phyloP scores from a whole-genome alignment of 1,140 invertebrate species.

The Formica exsecta region DNA sequence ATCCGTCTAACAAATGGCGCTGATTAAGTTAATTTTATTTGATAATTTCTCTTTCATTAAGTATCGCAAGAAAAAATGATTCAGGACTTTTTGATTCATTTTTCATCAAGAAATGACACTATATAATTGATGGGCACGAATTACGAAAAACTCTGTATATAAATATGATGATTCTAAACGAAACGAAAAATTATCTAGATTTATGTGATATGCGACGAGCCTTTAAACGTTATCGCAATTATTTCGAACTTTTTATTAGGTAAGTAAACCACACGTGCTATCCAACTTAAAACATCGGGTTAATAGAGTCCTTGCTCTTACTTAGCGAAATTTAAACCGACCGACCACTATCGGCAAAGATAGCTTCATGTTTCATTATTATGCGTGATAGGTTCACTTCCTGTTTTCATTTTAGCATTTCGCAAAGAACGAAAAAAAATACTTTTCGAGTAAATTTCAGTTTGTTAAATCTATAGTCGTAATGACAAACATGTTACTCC shows the following conservation, averaged over 20 bases:
- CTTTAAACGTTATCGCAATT: conserved; percentile 81
- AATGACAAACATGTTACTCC: conserved; percentile 8
- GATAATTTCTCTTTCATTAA: too few relatives aligned
- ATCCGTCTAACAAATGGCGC: too few relatives aligned
- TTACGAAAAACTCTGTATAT: not conserved
- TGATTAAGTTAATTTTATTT: too few relatives aligned
- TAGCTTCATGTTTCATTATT: conserved; percentile 22
- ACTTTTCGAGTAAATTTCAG: conserved; percentile 12
- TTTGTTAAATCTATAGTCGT: not conserved
- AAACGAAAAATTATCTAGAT: conserved; percentile 79
- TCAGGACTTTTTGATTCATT: too few relatives aligned
- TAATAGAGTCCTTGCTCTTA: not conserved
- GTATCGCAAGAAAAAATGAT: too few relatives aligned
- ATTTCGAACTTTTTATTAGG: conserved; percentile 78
- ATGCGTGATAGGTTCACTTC: conserved; percentile 30
- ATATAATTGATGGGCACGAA: too few relatives aligned
- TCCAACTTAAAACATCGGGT: conserved; percentile 44
- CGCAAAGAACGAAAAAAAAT: not conserved
- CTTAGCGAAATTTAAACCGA: conserved; percentile 19
- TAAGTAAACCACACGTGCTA: conserved; percentile 78
- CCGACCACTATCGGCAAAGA: conserved; percentile 4
- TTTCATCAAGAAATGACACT: too few relatives aligned
- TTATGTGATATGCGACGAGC: conserved; percentile 82
- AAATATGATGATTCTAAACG: conserved; percentile 77
- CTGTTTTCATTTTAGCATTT: conserved; percentile 27